Evolutionary conservation across 53 echinoderm and acorn worm genomes (phyloP).

Genomic region (Holothuria scabra): DNA sequence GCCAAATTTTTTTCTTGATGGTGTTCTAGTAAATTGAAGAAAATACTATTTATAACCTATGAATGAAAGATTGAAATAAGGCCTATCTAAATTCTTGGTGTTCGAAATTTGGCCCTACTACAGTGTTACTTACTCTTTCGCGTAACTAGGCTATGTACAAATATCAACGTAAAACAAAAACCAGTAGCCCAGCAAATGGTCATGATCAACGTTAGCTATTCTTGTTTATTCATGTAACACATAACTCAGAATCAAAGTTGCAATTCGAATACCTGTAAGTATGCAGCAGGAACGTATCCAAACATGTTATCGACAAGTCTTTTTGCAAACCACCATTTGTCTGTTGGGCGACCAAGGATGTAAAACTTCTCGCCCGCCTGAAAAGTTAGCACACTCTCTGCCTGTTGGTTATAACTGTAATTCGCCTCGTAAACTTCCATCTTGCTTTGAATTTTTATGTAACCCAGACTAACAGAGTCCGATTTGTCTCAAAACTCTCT

Average conservation of each 20-base stretch:
- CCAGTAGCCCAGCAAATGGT: too few relatives aligned
- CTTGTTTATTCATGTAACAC: neutral
- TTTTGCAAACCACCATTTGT: constrained; percentile 95
- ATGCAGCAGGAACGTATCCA: constrained; percentile 90
- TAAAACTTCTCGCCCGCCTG: constrained; percentile 87
- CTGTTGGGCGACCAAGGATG: constrained; percentile 76
- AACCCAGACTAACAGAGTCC: too few relatives aligned
- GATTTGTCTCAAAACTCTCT: too few relatives aligned
- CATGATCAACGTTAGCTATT: neutral
- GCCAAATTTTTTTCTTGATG: too few relatives aligned
- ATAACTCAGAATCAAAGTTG: neutral
- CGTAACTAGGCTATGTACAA: too few relatives aligned
- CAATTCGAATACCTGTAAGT: constrained; percentile 94
- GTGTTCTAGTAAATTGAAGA: too few relatives aligned
- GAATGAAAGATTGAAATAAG: too few relatives aligned
- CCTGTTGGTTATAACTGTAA: constrained; percentile 80
- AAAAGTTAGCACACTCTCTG: constrained; percentile 90
- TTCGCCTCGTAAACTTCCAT: constrained; percentile 95
- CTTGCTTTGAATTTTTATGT: too few relatives aligned
- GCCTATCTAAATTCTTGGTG: too few relatives aligned
- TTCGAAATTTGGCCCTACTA: too few relatives aligned
- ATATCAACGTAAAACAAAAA: neutral
- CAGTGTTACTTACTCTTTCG: too few relatives aligned
- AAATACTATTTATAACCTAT: too few relatives aligned
- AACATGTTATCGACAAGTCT: constrained; percentile 64